These are phyloP conservation scores for Cyphomyrus plagiostoma DNA, from an alignment of 2,113 vertebrate genomes.

Conservation along the genomic window DNA sequence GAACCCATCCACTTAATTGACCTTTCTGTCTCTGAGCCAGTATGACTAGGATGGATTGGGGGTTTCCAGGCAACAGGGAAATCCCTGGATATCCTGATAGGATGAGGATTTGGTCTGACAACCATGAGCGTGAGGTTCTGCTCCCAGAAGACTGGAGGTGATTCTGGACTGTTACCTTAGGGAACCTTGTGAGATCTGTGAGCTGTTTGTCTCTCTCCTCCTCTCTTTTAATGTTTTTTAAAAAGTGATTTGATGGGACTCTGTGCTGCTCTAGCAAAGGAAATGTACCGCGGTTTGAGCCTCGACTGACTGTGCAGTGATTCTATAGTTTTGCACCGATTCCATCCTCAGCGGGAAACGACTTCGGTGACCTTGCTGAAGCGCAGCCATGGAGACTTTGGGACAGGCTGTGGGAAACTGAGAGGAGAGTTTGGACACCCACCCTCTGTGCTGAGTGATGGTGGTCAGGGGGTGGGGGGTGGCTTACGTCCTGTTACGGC, in stretches of 20 bases:
- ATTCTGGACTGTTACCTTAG: not conserved
- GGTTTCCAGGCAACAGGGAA: not conserved
- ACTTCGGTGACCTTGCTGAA: not conserved
- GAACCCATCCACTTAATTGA: not conserved
- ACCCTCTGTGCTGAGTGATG: not conserved
- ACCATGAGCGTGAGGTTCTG: not conserved
- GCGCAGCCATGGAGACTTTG: not conserved
- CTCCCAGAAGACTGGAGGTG: not conserved
- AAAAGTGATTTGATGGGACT: not conserved
- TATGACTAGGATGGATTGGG: not conserved
- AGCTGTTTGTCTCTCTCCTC: not conserved
- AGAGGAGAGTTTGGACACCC: not conserved
- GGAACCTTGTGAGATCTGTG: not conserved
- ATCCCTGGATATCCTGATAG: not conserved
- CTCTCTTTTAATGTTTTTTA: not conserved
- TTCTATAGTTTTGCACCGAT: not conserved
- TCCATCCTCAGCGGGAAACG: not conserved
- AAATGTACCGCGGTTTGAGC: not conserved
- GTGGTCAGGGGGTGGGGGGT: not conserved
- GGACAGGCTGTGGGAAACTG: not conserved
- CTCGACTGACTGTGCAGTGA: not conserved
- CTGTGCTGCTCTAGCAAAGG: not conserved
- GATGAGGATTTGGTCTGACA: not conserved
- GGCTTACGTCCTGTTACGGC: not conserved
- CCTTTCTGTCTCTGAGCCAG: not conserved